Conservation (phyloP, 2,113 vertebrate species). For the Camelus dromedarius region DNA sequence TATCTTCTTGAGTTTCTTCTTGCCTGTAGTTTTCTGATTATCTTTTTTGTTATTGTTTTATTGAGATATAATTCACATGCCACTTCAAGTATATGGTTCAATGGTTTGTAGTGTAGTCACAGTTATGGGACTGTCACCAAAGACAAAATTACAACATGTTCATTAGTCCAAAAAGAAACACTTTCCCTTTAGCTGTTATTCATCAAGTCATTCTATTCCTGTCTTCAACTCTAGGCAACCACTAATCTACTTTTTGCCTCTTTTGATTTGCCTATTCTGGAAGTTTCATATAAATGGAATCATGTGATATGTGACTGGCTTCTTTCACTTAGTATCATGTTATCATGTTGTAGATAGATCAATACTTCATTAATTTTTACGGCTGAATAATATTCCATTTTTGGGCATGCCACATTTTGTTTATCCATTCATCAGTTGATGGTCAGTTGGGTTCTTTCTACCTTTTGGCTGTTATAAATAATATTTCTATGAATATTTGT, state of each 20-base stretch:
- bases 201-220: background rate
- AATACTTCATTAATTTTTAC: background rate
- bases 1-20: background rate
- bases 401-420: background rate
- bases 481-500: background rate
- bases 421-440: background rate
- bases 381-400: background rate
- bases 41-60: background rate
- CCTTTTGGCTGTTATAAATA: background rate
- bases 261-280: background rate
- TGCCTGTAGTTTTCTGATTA: background rate
- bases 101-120: background rate
- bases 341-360: background rate
- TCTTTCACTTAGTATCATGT: background rate
- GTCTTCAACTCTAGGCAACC: too few relatives aligned
- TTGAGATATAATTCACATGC: background rate
- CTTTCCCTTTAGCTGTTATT: background rate
- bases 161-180: background rate
- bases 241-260: background rate
- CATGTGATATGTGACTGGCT: background rate
- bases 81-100: background rate
- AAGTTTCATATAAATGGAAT: background rate
- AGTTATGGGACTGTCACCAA: background rate
- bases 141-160: background rate
- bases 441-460: background rate